Conservation (phyloP, 2,888 invertebrate species). For the Sarcophaga caerulescens region DNA sequence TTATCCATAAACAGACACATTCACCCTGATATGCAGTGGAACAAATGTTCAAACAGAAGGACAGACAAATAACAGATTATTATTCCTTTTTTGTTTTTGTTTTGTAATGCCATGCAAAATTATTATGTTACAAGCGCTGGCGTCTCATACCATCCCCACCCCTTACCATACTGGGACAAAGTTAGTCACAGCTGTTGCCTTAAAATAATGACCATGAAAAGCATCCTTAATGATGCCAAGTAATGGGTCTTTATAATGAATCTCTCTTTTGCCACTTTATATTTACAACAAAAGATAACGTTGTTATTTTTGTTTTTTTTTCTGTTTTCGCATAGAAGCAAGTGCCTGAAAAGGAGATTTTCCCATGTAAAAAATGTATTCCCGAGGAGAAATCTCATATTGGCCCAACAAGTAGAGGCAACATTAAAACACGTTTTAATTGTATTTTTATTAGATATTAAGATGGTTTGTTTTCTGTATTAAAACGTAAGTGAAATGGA, state of each 20-base stretch:
- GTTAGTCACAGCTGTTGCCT: constrained; percentile 79
- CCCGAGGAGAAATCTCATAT: background rate
- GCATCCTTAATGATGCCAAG: constrained; percentile 81
- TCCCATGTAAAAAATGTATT: background rate
- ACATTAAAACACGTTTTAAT: constrained; percentile 72
- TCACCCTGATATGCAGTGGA: background rate
- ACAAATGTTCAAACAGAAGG: background rate
- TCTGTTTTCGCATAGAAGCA: constrained; percentile 53
- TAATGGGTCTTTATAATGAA: constrained; percentile 73
- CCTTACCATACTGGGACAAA: constrained; percentile 13
- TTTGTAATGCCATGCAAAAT: constrained; percentile 7
- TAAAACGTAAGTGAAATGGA: background rate
- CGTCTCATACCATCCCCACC: constrained; percentile 37
- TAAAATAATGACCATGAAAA: constrained; percentile 81
- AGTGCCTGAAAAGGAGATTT: constrained; percentile 46
- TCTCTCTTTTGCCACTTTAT: constrained; percentile 65
- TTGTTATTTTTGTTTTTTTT: constrained; percentile 18
- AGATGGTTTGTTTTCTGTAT: constrained; percentile 57
- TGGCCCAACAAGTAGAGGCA: constrained; percentile 32
- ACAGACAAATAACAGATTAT: constrained; percentile 30
- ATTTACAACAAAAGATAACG: constrained; percentile 45
- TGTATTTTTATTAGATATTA: constrained; percentile 78
- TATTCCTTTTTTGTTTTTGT: background rate
- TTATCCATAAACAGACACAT: background rate
- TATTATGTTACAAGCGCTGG: constrained; percentile 39